Percentiles rank a stretch among this genome's conserved stretches.
These are phyloP conservation scores for Uloborus diversus DNA, from an alignment of 1,140 invertebrate species.

Conservation along the genomic window DNA sequence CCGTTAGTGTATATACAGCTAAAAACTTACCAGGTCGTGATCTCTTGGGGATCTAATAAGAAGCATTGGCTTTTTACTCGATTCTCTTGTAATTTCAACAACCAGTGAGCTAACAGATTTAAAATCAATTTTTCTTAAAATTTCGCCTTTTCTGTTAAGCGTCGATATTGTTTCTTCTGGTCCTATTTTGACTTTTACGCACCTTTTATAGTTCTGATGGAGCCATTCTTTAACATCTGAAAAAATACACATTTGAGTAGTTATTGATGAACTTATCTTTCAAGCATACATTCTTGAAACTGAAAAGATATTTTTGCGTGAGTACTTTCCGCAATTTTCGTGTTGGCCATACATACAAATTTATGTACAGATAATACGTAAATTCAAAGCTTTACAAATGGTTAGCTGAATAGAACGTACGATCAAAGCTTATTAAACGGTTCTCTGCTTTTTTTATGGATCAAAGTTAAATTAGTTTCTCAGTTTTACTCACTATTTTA, in stretches of 20 bases:
- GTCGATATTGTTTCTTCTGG: conserved; percentile 78
- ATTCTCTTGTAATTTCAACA: conserved; percentile 79
- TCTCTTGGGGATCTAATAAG: conserved; percentile 87
- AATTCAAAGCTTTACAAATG: too few relatives aligned
- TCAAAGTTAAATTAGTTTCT: too few relatives aligned
- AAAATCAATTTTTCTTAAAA: conserved; percentile 69
- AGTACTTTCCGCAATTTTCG: too few relatives aligned
- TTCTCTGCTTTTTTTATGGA: too few relatives aligned
- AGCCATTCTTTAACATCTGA: conserved; percentile 91
- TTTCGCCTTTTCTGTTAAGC: conserved; percentile 71
- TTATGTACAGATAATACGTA: too few relatives aligned
- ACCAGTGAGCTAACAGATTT: conserved; percentile 78
- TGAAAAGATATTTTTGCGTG: too few relatives aligned
- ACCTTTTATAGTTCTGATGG: conserved; percentile 88
- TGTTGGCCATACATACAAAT: too few relatives aligned
- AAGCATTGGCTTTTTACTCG: conserved; percentile 82
- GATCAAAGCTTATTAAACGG: too few relatives aligned
- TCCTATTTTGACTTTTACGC: conserved; percentile 85
- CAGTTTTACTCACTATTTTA: too few relatives aligned
- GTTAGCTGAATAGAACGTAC: too few relatives aligned
- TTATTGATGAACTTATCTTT: not conserved
- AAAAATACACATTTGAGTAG: not conserved
- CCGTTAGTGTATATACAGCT: too few relatives aligned
- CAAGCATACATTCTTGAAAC: too few relatives aligned
- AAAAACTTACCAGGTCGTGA: conserved; percentile 80